These are phyloP conservation scores for Chaitophorus viminalis DNA, from an alignment of 2,888 invertebrate species.

Conservation along the genomic window DNA sequence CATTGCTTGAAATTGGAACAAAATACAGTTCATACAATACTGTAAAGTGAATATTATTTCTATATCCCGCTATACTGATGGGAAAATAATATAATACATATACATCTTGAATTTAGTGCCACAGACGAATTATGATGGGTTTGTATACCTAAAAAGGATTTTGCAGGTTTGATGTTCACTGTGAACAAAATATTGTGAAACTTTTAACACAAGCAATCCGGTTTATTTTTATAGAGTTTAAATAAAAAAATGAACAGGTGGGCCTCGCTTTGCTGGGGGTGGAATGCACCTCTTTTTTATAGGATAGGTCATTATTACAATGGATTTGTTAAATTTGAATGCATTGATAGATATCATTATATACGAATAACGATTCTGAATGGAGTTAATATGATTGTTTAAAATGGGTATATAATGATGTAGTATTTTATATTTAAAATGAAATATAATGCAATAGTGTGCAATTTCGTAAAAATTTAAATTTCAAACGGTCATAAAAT, in stretches of 20 bases:
- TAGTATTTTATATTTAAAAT: too few relatives aligned
- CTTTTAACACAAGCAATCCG: constrained; percentile 6
- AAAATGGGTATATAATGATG: too few relatives aligned
- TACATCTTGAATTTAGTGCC: background rate
- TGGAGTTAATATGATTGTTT: too few relatives aligned
- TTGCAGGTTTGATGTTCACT: background rate
- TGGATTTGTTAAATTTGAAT: too few relatives aligned
- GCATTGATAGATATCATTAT: too few relatives aligned
- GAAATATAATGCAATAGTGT: too few relatives aligned
- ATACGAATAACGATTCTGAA: too few relatives aligned
- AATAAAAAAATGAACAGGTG: background rate
- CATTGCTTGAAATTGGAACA: background rate
- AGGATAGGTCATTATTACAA: too few relatives aligned
- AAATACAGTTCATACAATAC: background rate
- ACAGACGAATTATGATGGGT: constrained; percentile 27
- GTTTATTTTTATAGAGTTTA: constrained; percentile 32
- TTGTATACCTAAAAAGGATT: constrained; percentile 9
- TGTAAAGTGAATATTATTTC: background rate
- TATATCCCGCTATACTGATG: background rate
- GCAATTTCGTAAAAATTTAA: too few relatives aligned
- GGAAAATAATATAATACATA: background rate
- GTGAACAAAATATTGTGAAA: constrained; percentile 21
- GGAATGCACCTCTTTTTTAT: too few relatives aligned
- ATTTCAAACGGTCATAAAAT: too few relatives aligned
- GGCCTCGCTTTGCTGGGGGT: too few relatives aligned